Conservation (phyloP, 2,113 vertebrate genomes). For the Solea senegalensis region DNA sequence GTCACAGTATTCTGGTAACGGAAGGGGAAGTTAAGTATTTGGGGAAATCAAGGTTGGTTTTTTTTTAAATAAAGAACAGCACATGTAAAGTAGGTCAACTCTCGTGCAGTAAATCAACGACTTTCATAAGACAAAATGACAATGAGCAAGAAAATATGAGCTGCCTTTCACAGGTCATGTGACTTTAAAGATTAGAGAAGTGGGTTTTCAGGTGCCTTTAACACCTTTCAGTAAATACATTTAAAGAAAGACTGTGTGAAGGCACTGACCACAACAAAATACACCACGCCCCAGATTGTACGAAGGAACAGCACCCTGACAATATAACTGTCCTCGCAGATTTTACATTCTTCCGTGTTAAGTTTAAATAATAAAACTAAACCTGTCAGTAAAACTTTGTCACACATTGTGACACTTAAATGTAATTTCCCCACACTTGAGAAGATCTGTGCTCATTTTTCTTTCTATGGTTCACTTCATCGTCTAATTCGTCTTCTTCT, state of each 20-base stretch:
- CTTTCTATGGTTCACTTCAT: no score
- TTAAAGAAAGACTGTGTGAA: not conserved
- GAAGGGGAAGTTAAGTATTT: slow-evolving; percentile 19
- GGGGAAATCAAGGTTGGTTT: slow-evolving; percentile 33
- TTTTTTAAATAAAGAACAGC: not conserved
- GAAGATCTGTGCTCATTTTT: no score
- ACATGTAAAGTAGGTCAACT: not conserved
- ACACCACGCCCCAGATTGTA: not conserved
- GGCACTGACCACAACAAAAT: not conserved
- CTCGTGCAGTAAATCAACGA: not conserved
- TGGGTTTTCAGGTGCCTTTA: not conserved
- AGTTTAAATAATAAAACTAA: slow-evolving; percentile 28
- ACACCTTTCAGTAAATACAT: not conserved
- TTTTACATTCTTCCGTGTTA: not conserved
- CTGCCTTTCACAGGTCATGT: not conserved
- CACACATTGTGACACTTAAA: slow-evolving; percentile 49
- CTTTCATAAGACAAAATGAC: not conserved
- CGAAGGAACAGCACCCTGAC: not conserved
- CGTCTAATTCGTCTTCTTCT: no score
- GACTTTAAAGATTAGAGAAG: slow-evolving; percentile 11
- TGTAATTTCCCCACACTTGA: not conserved
- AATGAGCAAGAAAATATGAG: not conserved
- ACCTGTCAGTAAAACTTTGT: slow-evolving; percentile 28
- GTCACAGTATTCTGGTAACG: slow-evolving; percentile 23
- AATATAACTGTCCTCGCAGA: not conserved